Evolutionary conservation across 2,797 vertebrate genomes (phyloP), one percentile per base, ranked within the genome.

Genomic region (Telmatherina bonti): DNA sequence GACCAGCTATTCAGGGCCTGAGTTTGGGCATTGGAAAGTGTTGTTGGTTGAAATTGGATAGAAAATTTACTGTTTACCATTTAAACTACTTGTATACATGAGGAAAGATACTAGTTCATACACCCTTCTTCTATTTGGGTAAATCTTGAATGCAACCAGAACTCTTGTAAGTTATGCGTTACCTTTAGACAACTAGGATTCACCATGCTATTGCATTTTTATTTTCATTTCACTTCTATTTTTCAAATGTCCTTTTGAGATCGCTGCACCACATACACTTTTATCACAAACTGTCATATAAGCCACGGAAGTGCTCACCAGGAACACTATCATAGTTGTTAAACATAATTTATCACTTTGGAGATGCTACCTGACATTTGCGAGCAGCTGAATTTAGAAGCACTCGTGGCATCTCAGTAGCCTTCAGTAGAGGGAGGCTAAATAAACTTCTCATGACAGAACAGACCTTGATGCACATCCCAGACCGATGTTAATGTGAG

Each of bases 301-400:
- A 67, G 62, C 49, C 35, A 61, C 74, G 35, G 33, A 29, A 22
- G 41, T 55, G 49, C 43, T 53, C 49, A 72, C 20, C 45, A 45
- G 69, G 53, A 88, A 60, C 72, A 72, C 72, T 72, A 68, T 29
- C 71, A 62, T n/a, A 26, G 36, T 58, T 85, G 26, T 79, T 63
- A 70, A 45, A 24, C 61, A 22, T 73, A 84, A 85, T 83, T 75
- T 75, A 85, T 83, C 53, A 61, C 79, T 56, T 6, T 43, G 59
- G 47, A 57, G 82, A 74, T 67, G 33, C 54, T 63, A 27, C 49
- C 7, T 69, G 76, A 80, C 70, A 77, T 75, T 67, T 58, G 59
- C 20, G 8, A 78, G 79, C 13, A 52, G 67, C 63, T 61, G 72
- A 63, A 38, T 65, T 72, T 54, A 64, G 62, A 74, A 35, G 27